These are phyloP conservation scores for Coccyzus lansbergi DNA, from an alignment of 2,797 vertebrate genomes.

Conservation along the genomic window DNA sequence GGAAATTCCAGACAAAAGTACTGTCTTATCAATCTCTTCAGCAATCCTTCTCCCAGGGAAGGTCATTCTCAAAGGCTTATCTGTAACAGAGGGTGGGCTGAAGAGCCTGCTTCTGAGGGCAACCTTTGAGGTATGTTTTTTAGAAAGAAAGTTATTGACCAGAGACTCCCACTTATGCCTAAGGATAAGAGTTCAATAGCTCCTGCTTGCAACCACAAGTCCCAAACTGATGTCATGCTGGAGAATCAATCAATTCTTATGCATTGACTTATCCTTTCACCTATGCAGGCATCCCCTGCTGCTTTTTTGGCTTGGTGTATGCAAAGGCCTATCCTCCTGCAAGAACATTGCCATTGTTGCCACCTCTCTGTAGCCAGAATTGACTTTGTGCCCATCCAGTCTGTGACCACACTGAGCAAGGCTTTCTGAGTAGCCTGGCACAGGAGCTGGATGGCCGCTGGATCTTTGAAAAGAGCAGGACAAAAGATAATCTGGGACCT, in stretches of 20 bases:
- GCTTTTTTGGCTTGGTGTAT: not conserved
- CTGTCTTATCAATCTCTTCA: not conserved
- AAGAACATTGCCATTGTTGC: not conserved
- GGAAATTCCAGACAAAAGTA: not conserved
- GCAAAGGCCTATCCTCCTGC: not conserved
- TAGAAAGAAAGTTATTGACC: not conserved
- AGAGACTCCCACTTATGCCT: not conserved
- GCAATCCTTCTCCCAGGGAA: not conserved
- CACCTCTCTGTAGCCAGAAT: not conserved
- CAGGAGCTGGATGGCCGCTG: not conserved
- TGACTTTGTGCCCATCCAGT: not conserved
- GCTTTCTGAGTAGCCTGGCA: not conserved
- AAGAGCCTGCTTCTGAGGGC: not conserved
- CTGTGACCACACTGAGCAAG: not conserved
- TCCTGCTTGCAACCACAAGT: not conserved
- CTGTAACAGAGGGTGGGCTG: not conserved
- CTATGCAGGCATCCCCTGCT: not conserved
- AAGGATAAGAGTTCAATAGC: not conserved
- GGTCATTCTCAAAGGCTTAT: not conserved
- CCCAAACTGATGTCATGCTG: not conserved
- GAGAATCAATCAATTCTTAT: not conserved
- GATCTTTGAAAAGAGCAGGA: not conserved
- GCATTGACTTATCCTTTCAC: not conserved
- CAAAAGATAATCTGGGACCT: not conserved
- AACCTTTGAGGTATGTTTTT: not conserved